Base-by-base conservation (phyloP, 2,113 vertebrate genomes). In the Leuciscus idus region DNA sequence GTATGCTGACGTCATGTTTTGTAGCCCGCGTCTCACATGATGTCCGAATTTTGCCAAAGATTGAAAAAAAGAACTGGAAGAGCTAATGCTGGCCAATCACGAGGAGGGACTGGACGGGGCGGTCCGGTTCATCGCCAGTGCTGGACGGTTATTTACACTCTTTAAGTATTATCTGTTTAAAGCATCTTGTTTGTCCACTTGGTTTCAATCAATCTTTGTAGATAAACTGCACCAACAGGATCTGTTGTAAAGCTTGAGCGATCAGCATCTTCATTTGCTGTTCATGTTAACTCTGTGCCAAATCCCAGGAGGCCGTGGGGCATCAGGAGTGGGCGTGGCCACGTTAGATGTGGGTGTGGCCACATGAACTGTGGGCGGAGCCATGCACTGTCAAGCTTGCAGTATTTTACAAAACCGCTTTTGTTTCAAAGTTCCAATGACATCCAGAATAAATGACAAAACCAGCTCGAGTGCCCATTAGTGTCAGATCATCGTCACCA, bases 31-130 rank as follows among this genome's bases (percentile, higher is more conserved):
- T 50, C 33, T 48, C 19, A n/a, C 10, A n/a, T 9, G 30, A 82
- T 10, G n/a, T 84, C 50, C 36, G 50, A 30, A 92, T 92, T 90
- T 87, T 89, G 90, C 94, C 93, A 94, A 95, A 94, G 93, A 94
- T 93, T 43, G 68, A 43, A 43, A 72, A 36, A 50, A 59, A 11
- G 6, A n/a, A 80, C 30, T 7, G 23, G 77, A 79, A 39, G 36
- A 61, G 55, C 55, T 59, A 61, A 79, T 15, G 81, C 75, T 33
- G 89, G 90, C 89, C 90, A 92, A 89, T 90, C 89, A 70, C 62
- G 76, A 75, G 43, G 30, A 1, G 33, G 76, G 55, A 87, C 33
- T 23, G 68, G 19, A 23, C 68, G 33, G 33, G 9, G 10, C 68
- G 33, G 36, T 13, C 68, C 36, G 10, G 50, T 73, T 5, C 83